Conservation (phyloP, 2,888 invertebrate species). For the Chrysomela aeneicollis region DNA sequence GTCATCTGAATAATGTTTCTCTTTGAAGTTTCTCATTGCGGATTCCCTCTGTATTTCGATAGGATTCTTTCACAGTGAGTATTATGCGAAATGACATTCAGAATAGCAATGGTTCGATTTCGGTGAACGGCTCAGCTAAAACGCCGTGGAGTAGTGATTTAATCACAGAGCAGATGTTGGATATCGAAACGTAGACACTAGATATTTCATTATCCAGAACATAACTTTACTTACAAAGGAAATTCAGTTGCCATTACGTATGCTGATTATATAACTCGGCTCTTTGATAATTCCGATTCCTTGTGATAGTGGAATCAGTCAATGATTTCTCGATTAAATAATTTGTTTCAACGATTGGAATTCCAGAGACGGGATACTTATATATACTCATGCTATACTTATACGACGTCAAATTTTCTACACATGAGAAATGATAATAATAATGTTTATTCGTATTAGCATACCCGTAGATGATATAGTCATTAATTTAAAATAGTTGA, state of each 20-base stretch:
- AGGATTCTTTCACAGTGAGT: not conserved
- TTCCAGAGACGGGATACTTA: no score
- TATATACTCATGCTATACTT: no score
- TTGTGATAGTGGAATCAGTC: conserved; percentile 18
- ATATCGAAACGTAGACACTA: conserved; percentile 40
- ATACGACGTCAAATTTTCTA: no score
- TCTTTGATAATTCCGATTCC: conserved; percentile 31
- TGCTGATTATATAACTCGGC: conserved; percentile 22
- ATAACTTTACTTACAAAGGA: conserved; percentile 31
- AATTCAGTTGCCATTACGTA: conserved; percentile 24
- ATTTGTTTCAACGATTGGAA: not conserved
- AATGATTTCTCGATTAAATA: conserved; percentile 21
- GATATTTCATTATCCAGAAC: conserved; percentile 47
- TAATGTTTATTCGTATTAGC: no score
- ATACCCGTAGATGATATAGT: no score
- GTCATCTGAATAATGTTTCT: no score
- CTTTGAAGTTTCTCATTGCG: no score
- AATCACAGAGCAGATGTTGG: conserved; percentile 47
- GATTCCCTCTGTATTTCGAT: no score
- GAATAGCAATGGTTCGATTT: not conserved
- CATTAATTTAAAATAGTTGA: no score
- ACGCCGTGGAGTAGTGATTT: conserved; percentile 44
- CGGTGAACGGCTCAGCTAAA: conserved; percentile 43
- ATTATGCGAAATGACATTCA: not conserved
- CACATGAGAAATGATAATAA: no score